Base-by-base conservation (phyloP, 2,888 invertebrate species). In the Parnassius smintheus region DNA sequence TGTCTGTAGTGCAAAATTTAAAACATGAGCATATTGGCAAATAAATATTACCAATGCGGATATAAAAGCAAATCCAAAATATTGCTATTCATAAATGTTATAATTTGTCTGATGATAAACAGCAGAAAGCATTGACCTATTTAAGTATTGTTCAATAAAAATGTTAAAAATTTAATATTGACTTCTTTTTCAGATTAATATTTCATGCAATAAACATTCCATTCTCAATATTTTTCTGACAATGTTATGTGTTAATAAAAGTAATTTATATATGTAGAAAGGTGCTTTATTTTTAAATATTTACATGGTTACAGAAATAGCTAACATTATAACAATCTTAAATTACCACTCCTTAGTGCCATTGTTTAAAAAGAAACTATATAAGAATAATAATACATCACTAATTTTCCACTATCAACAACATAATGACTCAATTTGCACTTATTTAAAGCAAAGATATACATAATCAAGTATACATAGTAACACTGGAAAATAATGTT, bases 231-330 rank as follows among this genome's bases (percentile, higher is more conserved):
- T 54, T 53, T 54, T 53, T 41, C 48, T 13, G 45, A 13, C 9
- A 53, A 59, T 11, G 22, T 46, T 13, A 12, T 58, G 13, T 51
- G 44, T 41, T 50, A 58, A 50, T 58, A 50, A 58, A 56, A 51
- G 1, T 35, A 42, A 13, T 22, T 44, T 51, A 35, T 35, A 7
- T 42, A 50, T 42, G 10, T 11, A 51, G 7, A 58, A 50, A 48
- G 42, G 44, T 50, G 44, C 51, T 58, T 58, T 58, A 58, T 58
- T 58, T 58, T 42, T 22, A 58, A 55, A 55, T 48, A 48, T 51
- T 44, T 58, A 50, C 50, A 56, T n/a, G 12, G 48, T 56, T 49
- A 49, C 51, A 58, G 22, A 51, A 50, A 42, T 42, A 58, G 58
- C 22, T 51, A 58, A 58, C 58, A 50, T 57, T 57, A 50, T 44